Evolutionary conservation across 2,113 vertebrate species (phyloP).

Genomic region (Cariama cristata): DNA sequence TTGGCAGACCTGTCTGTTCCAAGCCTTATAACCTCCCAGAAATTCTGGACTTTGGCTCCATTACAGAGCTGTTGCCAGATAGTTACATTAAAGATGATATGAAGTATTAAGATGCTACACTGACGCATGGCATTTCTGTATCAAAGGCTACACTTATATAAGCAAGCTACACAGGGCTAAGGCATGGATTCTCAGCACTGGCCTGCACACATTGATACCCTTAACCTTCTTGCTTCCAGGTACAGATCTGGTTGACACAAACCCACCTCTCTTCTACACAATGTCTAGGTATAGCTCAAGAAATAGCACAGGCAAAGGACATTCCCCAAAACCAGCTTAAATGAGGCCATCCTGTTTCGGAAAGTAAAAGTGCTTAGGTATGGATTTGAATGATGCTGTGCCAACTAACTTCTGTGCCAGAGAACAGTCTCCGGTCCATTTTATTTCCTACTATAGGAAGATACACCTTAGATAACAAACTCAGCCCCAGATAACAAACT

Average conservation of each 20-base stretch:
- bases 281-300: neutral
- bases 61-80: neutral
- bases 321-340: neutral
- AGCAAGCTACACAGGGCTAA: neutral
- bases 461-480: neutral
- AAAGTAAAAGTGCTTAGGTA: neutral
- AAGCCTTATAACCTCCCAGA: neutral
- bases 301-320: neutral
- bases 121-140: neutral
- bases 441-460: neutral
- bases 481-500: neutral
- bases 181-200: neutral
- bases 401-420: neutral
- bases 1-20: neutral
- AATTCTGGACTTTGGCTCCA: neutral
- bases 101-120: neutral
- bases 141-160: neutral
- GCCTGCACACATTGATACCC: rapidly evolving
- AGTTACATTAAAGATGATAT: neutral
- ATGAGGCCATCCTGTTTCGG: neutral
- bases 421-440: neutral
- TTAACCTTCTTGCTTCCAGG: neutral
- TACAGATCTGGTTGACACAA: neutral
- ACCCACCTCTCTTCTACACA: neutral
- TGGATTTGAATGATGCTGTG: neutral